Evolutionary conservation across 2,113 vertebrate genomes (phyloP).

Genomic region (Struthio camelus): DNA sequence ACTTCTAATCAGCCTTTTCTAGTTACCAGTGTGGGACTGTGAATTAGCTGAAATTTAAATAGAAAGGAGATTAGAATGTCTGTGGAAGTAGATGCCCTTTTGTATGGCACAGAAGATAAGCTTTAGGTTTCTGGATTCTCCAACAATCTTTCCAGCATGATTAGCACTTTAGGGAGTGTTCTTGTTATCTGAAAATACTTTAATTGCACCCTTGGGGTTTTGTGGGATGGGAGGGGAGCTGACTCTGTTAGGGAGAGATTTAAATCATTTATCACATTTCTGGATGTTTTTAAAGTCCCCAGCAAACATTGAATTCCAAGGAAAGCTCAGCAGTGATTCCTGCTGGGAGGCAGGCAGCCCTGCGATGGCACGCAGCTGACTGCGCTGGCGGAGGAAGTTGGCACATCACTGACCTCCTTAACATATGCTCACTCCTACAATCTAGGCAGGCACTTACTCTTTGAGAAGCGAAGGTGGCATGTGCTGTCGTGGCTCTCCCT

Average conservation of each 20-base stretch:
- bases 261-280: constrained; percentile 39
- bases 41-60: constrained; percentile 43
- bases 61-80: constrained; percentile 49
- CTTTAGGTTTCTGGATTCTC: constrained; percentile 5
- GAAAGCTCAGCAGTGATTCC: background rate
- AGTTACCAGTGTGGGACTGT: background rate
- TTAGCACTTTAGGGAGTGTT: constrained; percentile 40
- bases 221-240: background rate
- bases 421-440: background rate
- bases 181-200: constrained; percentile 24
- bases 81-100: constrained; percentile 30
- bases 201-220: constrained; percentile 24
- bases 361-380: background rate
- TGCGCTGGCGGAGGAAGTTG: background rate
- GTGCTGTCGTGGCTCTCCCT: background rate
- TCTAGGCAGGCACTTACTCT: background rate
- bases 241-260: background rate
- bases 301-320: background rate
- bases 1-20: constrained; percentile 42
- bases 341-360: background rate
- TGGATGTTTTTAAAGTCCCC: constrained; percentile 19
- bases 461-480: background rate
- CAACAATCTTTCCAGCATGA: background rate
- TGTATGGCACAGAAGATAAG: constrained; percentile 40
- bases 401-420: background rate